Percentiles rank a stretch among this genome's conserved stretches.
phyloP scores from a whole-genome alignment of 2,888 invertebrate genomes.

The Eurytoma adleriae region DNA sequence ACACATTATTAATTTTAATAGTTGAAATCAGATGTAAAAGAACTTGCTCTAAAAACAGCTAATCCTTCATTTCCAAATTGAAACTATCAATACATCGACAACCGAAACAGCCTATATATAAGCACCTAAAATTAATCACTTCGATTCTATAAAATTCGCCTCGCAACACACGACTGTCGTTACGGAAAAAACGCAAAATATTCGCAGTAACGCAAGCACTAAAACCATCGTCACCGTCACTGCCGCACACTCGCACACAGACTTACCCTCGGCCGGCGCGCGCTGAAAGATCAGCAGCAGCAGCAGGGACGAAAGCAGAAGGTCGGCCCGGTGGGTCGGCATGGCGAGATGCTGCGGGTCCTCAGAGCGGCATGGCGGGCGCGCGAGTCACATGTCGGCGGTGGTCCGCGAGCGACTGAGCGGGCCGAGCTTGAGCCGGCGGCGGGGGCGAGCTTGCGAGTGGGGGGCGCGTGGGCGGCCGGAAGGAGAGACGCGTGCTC shows the following conservation, averaged over 20 bases:
- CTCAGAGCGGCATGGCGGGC: neutral
- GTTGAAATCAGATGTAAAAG: neutral
- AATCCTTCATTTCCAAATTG: no score
- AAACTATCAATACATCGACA: no score
- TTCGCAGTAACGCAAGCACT: no score
- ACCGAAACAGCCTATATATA: no score
- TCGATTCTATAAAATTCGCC: no score
- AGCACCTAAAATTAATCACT: no score
- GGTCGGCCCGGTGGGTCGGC: neutral
- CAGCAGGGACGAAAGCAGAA: neutral
- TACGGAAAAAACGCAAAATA: no score
- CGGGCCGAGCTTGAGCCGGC: constrained; percentile 48
- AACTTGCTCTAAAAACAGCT: no score
- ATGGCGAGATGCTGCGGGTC: neutral
- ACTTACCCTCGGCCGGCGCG: neutral
- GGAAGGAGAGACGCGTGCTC: constrained; percentile 49
- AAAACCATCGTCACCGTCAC: no score
- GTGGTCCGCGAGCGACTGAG: constrained; percentile 36
- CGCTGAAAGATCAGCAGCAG: neutral
- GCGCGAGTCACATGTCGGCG: neutral
- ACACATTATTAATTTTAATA: neutral
- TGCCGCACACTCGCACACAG: neutral
- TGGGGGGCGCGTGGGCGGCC: constrained; percentile 56
- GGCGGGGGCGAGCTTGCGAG: constrained; percentile 43
- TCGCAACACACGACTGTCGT: no score